These are phyloP conservation scores for Anolis sagrei DNA, from an alignment of 2,113 vertebrate species.

Conservation along the genomic window DNA sequence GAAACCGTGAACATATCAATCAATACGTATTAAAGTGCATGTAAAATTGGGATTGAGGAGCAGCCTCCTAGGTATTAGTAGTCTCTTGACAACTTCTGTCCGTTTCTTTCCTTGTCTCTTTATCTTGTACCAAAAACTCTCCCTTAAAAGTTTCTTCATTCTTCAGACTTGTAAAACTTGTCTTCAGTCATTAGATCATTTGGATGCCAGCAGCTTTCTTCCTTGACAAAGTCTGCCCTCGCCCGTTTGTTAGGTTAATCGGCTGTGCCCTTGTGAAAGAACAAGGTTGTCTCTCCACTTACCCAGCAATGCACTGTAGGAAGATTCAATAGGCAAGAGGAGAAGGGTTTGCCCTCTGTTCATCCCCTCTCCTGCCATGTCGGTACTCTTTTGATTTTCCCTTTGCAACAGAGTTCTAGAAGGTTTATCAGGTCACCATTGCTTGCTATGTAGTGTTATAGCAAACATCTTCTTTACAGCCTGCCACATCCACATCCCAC, in stretches of 20 bases:
- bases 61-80: conserved; percentile 10
- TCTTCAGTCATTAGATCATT: conserved; percentile 49
- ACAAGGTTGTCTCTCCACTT: conserved; percentile 18
- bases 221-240: neutral
- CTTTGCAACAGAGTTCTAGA: neutral
- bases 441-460: neutral
- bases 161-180: conserved; percentile 49
- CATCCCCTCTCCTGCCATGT: neutral
- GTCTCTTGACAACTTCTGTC: conserved; percentile 60
- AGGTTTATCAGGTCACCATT: neutral
- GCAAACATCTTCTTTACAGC: neutral
- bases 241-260: conserved; percentile 21
- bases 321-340: conserved; percentile 15
- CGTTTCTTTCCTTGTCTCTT: conserved; percentile 40
- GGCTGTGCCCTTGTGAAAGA: conserved; percentile 21
- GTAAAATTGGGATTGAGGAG: neutral
- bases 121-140: conserved; percentile 32
- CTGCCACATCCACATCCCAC: neutral
- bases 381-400: neutral
- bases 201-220: conserved; percentile 40
- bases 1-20: conserved; percentile 45
- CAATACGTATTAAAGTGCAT: conserved; percentile 48
- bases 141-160: conserved; percentile 25
- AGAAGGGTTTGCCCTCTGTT: neutral
- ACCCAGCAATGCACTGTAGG: conserved; percentile 5